phyloP scores from a whole-genome alignment of 2,888 invertebrate genomes.

The Trilocha varians region DNA sequence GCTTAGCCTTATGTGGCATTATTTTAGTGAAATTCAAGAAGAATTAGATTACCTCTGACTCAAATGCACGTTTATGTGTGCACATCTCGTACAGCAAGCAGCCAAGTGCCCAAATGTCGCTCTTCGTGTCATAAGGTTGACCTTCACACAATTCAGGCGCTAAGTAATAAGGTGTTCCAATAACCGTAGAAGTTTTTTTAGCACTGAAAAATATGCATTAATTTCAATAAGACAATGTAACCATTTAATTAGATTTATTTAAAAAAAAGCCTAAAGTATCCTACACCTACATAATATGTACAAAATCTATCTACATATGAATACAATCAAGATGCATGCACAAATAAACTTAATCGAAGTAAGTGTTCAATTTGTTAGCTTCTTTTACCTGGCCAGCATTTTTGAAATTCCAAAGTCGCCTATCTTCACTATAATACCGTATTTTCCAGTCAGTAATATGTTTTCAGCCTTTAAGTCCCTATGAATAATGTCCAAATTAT shows the following conservation, averaged over 20 bases:
- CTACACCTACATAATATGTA: too few relatives aligned
- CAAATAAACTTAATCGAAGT: background rate
- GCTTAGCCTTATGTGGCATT: too few relatives aligned
- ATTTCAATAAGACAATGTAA: constrained; percentile 3
- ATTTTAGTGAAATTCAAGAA: too few relatives aligned
- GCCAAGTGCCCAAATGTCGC: constrained; percentile 90
- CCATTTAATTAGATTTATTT: background rate
- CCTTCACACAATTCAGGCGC: constrained; percentile 89
- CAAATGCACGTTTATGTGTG: constrained; percentile 81
- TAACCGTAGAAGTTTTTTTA: constrained; percentile 75
- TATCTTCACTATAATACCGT: constrained; percentile 81
- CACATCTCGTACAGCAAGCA: constrained; percentile 88
- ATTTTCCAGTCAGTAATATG: constrained; percentile 81
- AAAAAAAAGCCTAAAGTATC: too few relatives aligned
- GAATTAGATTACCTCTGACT: constrained; percentile 70
- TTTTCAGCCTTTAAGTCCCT: constrained; percentile 90
- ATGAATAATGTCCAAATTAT: constrained; percentile 83
- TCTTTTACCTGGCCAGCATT: constrained; percentile 73
- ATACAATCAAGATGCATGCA: too few relatives aligned
- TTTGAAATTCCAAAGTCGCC: constrained; percentile 91
- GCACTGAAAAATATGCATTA: constrained; percentile 52
- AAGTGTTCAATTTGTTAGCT: background rate
- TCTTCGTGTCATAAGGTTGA: constrained; percentile 82
- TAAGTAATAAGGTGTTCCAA: constrained; percentile 87
- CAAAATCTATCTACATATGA: too few relatives aligned